A percentile compares a stretch with the other conserved stretches of the same genome.
phyloP scores from a whole-genome alignment of 35 echinoderm and acorn worm species.

The Hemicentrotus pulcherrimus region DNA sequence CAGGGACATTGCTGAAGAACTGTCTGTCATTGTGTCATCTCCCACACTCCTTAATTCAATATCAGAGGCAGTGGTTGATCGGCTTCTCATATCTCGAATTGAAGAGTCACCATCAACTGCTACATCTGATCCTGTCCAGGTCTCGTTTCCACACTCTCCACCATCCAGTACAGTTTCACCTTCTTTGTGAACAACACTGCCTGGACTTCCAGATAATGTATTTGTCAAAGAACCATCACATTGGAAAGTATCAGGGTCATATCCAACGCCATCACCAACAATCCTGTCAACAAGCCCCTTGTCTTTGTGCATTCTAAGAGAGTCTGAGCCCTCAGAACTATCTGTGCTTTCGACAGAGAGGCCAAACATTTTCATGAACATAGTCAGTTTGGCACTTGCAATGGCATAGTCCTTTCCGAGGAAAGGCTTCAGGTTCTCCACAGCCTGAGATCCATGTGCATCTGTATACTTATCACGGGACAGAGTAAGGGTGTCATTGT shows the following conservation, averaged over 20 bases:
- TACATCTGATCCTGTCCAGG: slow-evolving; percentile 37
- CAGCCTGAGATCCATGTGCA: slow-evolving; percentile 14
- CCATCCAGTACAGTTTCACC: not conserved
- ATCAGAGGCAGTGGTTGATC: slow-evolving; percentile 12
- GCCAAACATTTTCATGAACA: slow-evolving; percentile 58
- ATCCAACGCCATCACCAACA: slow-evolving; percentile 46
- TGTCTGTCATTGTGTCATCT: not conserved
- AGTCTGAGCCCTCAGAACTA: slow-evolving; percentile 32
- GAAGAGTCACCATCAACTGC: slow-evolving; percentile 39
- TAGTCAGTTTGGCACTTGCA: slow-evolving; percentile 68
- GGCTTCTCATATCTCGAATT: slow-evolving; percentile 2
- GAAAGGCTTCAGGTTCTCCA: slow-evolving; percentile 48
- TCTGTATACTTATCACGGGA: not conserved
- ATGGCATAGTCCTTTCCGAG: slow-evolving; percentile 65
- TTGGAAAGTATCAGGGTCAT: not conserved
- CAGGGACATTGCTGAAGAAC: not conserved
- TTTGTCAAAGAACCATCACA: not conserved
- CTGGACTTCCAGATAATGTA: not conserved
- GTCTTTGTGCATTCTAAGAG: not conserved
- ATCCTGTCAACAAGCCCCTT: slow-evolving; percentile 30
- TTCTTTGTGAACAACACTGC: not conserved
- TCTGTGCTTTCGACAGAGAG: slow-evolving; percentile 31
- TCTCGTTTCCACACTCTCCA: not conserved
- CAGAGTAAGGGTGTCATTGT: not conserved
- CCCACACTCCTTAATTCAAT: not conserved